phyloP scores from a whole-genome alignment of 2,888 invertebrate genomes.

The Eulithis testata region DNA sequence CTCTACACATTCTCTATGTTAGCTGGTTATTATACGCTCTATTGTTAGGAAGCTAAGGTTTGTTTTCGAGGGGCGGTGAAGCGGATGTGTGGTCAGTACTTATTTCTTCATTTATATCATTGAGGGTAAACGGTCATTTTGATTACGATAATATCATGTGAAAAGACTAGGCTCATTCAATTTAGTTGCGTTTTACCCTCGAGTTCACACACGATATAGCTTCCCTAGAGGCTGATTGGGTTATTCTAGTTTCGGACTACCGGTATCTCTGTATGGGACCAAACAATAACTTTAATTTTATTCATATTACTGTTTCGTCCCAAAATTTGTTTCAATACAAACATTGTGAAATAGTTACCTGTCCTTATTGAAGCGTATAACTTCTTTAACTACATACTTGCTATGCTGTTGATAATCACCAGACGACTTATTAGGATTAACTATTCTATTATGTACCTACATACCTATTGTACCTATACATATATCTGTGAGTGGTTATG shows the following conservation, averaged over 20 bases:
- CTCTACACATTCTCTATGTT: constrained; percentile 37
- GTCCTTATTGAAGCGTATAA: too few species aligned
- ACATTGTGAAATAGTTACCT: too few species aligned
- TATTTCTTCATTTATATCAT: constrained; percentile 34
- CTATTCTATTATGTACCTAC: constrained; percentile 3
- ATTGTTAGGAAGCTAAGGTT: constrained; percentile 11
- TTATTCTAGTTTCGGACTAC: too few species aligned
- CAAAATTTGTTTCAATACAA: too few species aligned
- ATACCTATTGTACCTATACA: too few species aligned
- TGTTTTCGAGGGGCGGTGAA: constrained; percentile 12
- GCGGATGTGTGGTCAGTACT: constrained; percentile 35
- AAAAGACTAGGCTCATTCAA: constrained; percentile 1
- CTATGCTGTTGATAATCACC: constrained; percentile 6
- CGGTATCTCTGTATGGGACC: too few species aligned
- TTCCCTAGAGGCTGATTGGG: too few species aligned
- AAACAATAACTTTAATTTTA: too few species aligned
- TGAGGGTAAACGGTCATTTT: constrained; percentile 32
- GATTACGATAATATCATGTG: constrained; percentile 30
- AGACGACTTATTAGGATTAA: constrained; percentile 13
- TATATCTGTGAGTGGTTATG: too few species aligned
- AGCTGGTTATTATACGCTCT: constrained; percentile 17
- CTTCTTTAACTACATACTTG: too few species aligned
- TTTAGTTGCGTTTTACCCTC: not conserved
- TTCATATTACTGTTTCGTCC: too few species aligned
- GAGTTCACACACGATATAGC: too few species aligned